Evolutionary conservation across 1,140 invertebrate species (phyloP).

Genomic region (Orius insidiosus): DNA sequence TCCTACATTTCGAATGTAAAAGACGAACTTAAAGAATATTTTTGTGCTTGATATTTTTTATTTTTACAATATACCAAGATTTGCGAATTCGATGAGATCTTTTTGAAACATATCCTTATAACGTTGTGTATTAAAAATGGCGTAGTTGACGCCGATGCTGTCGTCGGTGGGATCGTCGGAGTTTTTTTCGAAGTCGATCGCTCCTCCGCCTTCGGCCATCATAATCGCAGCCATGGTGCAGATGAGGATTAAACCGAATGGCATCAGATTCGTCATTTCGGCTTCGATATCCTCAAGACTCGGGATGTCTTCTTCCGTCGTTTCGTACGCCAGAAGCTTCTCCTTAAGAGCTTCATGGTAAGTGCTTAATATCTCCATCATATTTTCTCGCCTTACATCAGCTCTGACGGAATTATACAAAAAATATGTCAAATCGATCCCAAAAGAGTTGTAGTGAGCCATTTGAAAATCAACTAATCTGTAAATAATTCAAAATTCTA

Average conservation of each 20-base stretch:
- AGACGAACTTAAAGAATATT: too few relatives aligned
- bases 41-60: too few relatives aligned
- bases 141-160: too few relatives aligned
- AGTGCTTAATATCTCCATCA: neutral
- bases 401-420: constrained; percentile 13
- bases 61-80: too few relatives aligned
- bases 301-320: neutral
- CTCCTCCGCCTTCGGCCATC: neutral
- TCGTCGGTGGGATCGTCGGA: neutral
- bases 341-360: neutral
- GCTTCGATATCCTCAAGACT: neutral
- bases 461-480: constrained; percentile 19
- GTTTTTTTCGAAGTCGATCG: constrained; percentile 3
- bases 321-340: neutral
- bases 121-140: too few relatives aligned
- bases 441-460: constrained; percentile 12
- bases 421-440: constrained; percentile 18
- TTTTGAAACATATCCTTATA: too few relatives aligned
- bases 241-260: neutral
- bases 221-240: neutral
- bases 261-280: neutral
- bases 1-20: too few relatives aligned
- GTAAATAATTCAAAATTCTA: constrained; percentile 2
- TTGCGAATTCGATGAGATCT: too few relatives aligned
- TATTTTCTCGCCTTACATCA: neutral